Percentiles rank a stretch among this genome's conserved stretches.
Evolutionary conservation across 2,888 invertebrate genomes (phyloP).

Genomic region (Flabesymbios commensalis): DNA sequence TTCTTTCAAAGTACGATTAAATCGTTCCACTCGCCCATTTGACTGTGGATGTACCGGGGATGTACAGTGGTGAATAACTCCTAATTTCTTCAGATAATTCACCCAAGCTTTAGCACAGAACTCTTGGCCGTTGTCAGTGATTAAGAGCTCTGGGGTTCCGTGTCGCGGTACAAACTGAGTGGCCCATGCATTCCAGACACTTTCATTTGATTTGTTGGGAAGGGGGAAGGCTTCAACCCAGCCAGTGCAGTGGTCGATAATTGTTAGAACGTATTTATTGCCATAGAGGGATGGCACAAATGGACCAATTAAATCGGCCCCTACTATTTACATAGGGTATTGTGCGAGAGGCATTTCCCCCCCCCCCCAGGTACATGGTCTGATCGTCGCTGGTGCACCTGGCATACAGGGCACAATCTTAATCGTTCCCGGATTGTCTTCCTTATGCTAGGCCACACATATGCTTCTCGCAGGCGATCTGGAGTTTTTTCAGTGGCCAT

Average conservation of each 20-base stretch:
- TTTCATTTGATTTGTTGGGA: background rate
- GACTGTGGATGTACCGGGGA: background rate
- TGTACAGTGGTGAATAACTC: background rate
- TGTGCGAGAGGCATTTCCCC: background rate
- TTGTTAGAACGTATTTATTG: background rate
- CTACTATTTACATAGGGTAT: background rate
- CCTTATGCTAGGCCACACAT: conserved; percentile 4
- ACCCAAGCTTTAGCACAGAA: background rate
- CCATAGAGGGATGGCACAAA: background rate
- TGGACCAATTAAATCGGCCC: background rate
- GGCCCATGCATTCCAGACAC: background rate
- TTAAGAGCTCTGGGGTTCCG: background rate
- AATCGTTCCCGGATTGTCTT: background rate
- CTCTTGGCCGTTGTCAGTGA: background rate
- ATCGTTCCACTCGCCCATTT: background rate
- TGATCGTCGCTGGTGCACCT: background rate
- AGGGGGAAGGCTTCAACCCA: background rate
- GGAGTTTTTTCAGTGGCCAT: conserved; percentile 2
- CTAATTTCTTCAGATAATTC: background rate
- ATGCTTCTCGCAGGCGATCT: background rate
- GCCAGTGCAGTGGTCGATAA: background rate
- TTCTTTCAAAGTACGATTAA: background rate
- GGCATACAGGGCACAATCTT: background rate
- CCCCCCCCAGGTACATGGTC: background rate
- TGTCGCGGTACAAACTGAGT: background rate